Base-by-base conservation (phyloP, 2,888 invertebrate species). In the Drosophila engyochracea region DNA sequence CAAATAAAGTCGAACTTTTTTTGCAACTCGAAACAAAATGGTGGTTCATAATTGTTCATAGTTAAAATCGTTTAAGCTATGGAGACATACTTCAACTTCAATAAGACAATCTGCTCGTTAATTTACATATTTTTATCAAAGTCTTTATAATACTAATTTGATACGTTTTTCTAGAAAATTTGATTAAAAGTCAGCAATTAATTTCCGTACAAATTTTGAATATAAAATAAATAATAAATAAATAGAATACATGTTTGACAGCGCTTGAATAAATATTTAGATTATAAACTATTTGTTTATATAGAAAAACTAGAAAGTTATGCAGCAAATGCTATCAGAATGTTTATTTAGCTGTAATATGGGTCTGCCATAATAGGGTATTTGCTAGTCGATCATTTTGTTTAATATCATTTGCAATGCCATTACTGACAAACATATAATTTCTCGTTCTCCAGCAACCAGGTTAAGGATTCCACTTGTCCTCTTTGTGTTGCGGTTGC, bases 351-450 rank as follows among this genome's bases (percentile, higher is more conserved):
- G 12, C 16, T 37, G 7, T 4, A 6, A 12, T 37, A 3, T 16
- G 4, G 0, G 2, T 14, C 12, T 22, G 31, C 22, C 22, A 2
- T 58, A 28, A 12, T n/a, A 61, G 67, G 31, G 35, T 12, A 64
- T 30, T 3, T 22, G 12, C 19, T 1, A 58, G 33, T 54, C 51
- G 22, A 55, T 14, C 62, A 70, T 0, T 10, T 28, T 52, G 37
- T 47, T 37, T 25, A 33, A n/a, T 25, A 31, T 19, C 3, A 41
- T 62, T 58, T 28, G n/a, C 25, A 76, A 63, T 58, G 49, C 67
- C 76, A 79, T 79, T 58, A 76, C 68, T 71, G 51, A 69, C 57
- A 47, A 67, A 67, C 31, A 62, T 67, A 41, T 61, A 65, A 79
- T 71, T 75, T 57, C 63, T 53, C 31, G 54, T 68, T 10, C 52